phyloP scores from a whole-genome alignment of 2,113 vertebrate genomes.

The Hylia prasina region DNA sequence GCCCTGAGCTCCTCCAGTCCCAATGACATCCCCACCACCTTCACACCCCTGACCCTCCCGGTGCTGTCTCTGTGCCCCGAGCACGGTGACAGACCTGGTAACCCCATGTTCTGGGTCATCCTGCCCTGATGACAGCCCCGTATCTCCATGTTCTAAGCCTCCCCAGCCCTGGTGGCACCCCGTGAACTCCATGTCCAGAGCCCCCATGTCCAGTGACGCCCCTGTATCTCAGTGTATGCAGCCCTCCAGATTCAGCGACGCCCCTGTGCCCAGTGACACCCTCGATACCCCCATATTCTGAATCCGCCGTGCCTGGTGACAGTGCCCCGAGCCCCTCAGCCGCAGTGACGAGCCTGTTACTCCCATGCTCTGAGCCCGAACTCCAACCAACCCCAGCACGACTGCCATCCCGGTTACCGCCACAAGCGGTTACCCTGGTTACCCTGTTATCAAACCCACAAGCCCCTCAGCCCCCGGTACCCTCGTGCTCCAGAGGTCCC shows the following conservation, averaged over 20 bases:
- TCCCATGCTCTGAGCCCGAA: background rate
- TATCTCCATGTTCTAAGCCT: background rate
- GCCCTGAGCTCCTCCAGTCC: background rate
- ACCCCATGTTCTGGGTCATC: accelerated
- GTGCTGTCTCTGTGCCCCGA: background rate
- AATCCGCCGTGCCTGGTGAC: background rate
- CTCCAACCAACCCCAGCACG: background rate
- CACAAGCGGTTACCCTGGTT: too few species aligned
- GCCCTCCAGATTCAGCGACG: accelerated
- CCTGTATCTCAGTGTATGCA: background rate
- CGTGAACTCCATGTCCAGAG: background rate
- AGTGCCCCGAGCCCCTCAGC: background rate
- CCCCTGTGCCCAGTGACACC: background rate
- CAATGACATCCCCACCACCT: background rate
- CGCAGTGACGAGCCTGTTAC: background rate
- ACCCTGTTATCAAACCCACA: background rate
- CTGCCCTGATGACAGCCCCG: too few species aligned
- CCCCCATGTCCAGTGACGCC: accelerated
- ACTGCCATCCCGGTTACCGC: background rate
- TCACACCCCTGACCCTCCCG: accelerated
- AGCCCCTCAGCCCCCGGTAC: too few species aligned
- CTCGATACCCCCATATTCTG: accelerated
- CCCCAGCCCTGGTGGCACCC: too few species aligned
- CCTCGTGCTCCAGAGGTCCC: background rate
- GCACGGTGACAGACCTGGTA: too few species aligned